Evolutionary conservation across 2,797 vertebrate genomes (phyloP).

Genomic region (Diplodus puntazzo): DNA sequence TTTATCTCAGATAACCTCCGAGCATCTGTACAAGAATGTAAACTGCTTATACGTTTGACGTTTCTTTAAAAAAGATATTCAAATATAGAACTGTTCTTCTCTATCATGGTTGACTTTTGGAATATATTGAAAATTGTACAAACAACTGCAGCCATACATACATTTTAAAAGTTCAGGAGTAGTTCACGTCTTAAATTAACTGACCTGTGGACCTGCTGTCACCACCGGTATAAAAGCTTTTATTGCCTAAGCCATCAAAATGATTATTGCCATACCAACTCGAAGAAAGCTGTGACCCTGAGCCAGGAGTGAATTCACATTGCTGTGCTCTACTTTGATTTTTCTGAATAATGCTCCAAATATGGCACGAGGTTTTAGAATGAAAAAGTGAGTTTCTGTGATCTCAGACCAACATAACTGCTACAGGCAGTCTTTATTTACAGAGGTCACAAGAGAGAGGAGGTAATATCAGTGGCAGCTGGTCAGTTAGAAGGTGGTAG

Average conservation of each 20-base stretch:
- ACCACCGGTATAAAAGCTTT: constrained; percentile 17
- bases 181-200: constrained; percentile 27
- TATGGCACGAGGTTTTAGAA: neutral
- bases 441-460: neutral
- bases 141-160: neutral
- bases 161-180: neutral
- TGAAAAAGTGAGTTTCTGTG: neutral
- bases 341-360: neutral
- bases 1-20: neutral
- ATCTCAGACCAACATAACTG: neutral
- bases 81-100: neutral
- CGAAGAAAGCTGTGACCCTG: constrained; percentile 12
- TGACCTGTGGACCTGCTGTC: constrained; percentile 21
- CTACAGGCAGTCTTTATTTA: neutral
- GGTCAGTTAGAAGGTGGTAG: too few relatives aligned
- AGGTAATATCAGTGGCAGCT: too few relatives aligned
- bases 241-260: constrained; percentile 16
- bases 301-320: neutral
- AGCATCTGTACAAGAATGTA: neutral
- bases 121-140: neutral
- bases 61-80: neutral
- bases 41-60: neutral
- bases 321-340: neutral
- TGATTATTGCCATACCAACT: constrained; percentile 11
- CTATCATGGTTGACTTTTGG: neutral